phyloP scores from a whole-genome alignment of 1,140 invertebrate genomes.

The Trinorchestia longiramus region DNA sequence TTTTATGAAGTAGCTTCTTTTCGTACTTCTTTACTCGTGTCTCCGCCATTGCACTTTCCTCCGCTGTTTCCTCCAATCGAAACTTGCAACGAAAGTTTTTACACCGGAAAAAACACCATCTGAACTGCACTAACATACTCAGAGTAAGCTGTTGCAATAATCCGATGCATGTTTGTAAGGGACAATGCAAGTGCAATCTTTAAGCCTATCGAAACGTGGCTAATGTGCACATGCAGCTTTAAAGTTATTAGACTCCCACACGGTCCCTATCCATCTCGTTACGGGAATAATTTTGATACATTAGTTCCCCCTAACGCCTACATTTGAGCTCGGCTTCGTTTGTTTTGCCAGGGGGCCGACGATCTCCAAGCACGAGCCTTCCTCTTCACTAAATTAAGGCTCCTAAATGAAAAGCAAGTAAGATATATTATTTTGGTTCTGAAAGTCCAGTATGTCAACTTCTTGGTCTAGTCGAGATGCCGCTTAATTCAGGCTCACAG shows the following conservation, averaged over 20 bases:
- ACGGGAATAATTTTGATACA: slow-evolving; percentile 1
- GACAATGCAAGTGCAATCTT: neutral
- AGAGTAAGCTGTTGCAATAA: neutral
- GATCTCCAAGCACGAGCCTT: neutral
- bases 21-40: neutral
- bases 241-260: slow-evolving; percentile 13
- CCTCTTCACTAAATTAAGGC: neutral
- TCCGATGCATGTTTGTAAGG: neutral
- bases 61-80: neutral
- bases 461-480: neutral
- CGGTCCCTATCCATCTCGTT: neutral
- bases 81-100: neutral
- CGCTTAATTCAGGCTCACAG: neutral
- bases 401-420: neutral
- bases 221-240: neutral
- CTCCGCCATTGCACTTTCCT: neutral
- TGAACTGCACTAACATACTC: neutral
- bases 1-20: neutral
- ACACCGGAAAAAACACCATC: neutral
- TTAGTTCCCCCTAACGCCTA: neutral
- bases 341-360: neutral
- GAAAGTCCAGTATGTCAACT: neutral
- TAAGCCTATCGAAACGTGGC: neutral
- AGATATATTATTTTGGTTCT: neutral
- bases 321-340: neutral